Evolutionary conservation across 1,140 invertebrate species (phyloP).

Genomic region (Psix sp.): DNA sequence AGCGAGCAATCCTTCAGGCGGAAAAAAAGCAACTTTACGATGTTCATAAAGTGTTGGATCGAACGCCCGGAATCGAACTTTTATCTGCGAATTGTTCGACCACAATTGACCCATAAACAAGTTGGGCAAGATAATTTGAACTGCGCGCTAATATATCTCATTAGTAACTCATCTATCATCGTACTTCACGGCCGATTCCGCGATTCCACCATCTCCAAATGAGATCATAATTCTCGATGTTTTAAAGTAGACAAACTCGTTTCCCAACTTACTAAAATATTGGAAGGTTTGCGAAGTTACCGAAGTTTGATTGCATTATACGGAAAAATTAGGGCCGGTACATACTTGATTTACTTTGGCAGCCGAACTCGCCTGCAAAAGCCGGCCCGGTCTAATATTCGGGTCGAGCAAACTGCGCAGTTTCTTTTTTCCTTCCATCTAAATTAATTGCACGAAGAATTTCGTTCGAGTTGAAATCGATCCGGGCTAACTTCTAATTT

Average conservation of each 20-base stretch:
- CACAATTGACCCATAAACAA: slow-evolving; percentile 8
- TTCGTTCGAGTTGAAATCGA: too few species aligned
- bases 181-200: slow-evolving; percentile 19
- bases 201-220: slow-evolving; percentile 27
- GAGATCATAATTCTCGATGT: slow-evolving; percentile 35
- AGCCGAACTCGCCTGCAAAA: slow-evolving; percentile 16
- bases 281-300: slow-evolving; percentile 18
- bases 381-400: slow-evolving; percentile 16
- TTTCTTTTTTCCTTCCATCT: slow-evolving; percentile 16
- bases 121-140: background rate
- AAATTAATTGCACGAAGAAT: too few species aligned
- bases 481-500: too few species aligned
- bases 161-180: slow-evolving; percentile 17
- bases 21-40: background rate
- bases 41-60: background rate
- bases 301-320: slow-evolving; percentile 40
- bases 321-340: slow-evolving; percentile 31
- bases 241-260: slow-evolving; percentile 49
- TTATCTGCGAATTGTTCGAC: slow-evolving; percentile 3
- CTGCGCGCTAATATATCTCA: slow-evolving; percentile 15
- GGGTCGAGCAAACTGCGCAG: slow-evolving; percentile 13
- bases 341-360: slow-evolving; percentile 22
- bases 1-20: too few species aligned
- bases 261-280: slow-evolving; percentile 40
- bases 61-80: slow-evolving; percentile 3